Base-by-base conservation (phyloP, 2,113 vertebrate genomes). In the Dicrurus megarhynchus region DNA sequence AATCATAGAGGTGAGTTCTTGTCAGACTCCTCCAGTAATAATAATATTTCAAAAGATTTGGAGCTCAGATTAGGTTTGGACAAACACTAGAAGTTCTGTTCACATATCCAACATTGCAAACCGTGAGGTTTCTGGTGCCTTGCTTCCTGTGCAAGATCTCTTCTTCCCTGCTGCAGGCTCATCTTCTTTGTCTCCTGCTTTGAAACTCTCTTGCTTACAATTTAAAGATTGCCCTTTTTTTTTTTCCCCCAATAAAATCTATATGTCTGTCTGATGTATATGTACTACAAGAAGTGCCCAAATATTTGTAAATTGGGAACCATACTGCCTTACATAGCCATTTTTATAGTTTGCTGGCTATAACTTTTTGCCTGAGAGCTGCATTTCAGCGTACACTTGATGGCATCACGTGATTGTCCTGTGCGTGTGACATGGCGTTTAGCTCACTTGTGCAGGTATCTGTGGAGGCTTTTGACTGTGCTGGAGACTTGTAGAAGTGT, bases 1-100 rank as follows among this genome's bases (percentile, higher is more conserved):
- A 95, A 84, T 94, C 74, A 86, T 47, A 71, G 73, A 95, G 86
- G 88, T 90, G 80, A 79, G 83, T 75, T 95, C 86, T 81, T 69
- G 80, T 53, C 80, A 96, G 71, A 18, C 61, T 92, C 13, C 28
- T 87, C 32, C 60, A 65, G 61, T 73, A 70, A 71, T 78, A 92
- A 84, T 53, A 83, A 81, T 84, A 92, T 78, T 96, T 95, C 76
- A 78, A 74, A 86, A 65, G 46, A 37, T 68, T 59, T 92, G 83
- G 78, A 68, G 56, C 46, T 85, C 18, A n/a, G 59, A 35, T 39
- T 63, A 63, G 56, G 41, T 75, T 89, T 86, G 79, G 73, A 60
- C 49, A 68, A 84, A 39, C 44, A 13, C 35, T 70, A 33, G 49
- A 56, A 70, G 18, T 17, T 80, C 56, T 86, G 20, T 46, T 71